phyloP scores from a whole-genome alignment of 2,113 vertebrate genomes.

The Barbus barbus region DNA sequence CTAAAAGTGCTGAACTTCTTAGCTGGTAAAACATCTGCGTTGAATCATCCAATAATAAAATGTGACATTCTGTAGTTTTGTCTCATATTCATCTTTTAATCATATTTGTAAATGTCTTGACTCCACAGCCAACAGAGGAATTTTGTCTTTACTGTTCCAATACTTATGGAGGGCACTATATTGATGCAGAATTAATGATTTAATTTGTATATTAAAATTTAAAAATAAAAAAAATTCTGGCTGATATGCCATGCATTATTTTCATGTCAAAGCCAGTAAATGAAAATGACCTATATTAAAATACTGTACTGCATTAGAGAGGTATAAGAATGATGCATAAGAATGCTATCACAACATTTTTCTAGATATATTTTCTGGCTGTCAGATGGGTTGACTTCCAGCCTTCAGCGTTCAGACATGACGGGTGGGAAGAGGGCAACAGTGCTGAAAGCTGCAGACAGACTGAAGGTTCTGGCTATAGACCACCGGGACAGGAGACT shows the following conservation, averaged over 20 bases:
- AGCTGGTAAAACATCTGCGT: too few relatives aligned
- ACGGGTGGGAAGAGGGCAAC: constrained; percentile 62
- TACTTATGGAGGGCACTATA: too few relatives aligned
- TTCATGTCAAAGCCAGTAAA: not conserved
- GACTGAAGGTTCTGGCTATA: constrained; percentile 73
- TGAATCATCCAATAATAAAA: too few relatives aligned
- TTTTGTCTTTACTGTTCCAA: too few relatives aligned
- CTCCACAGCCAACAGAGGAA: too few relatives aligned
- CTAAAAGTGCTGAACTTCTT: too few relatives aligned
- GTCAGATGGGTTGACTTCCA: constrained; percentile 73
- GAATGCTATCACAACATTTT: constrained; percentile 6
- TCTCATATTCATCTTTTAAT: too few relatives aligned
- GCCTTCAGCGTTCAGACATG: constrained; percentile 76
- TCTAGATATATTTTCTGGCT: constrained; percentile 89
- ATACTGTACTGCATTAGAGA: not conserved
- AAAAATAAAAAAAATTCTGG: not conserved
- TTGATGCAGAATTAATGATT: not conserved
- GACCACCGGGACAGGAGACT: constrained; percentile 77
- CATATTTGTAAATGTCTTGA: too few relatives aligned
- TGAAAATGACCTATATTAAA: not conserved
- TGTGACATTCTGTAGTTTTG: too few relatives aligned
- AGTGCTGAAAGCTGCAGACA: constrained; percentile 72
- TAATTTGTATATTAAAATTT: not conserved
- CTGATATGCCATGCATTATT: not conserved
- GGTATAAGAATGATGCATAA: not conserved